Base-by-base conservation (phyloP, 2,888 invertebrate genomes). In the Nectonema munidae region DNA sequence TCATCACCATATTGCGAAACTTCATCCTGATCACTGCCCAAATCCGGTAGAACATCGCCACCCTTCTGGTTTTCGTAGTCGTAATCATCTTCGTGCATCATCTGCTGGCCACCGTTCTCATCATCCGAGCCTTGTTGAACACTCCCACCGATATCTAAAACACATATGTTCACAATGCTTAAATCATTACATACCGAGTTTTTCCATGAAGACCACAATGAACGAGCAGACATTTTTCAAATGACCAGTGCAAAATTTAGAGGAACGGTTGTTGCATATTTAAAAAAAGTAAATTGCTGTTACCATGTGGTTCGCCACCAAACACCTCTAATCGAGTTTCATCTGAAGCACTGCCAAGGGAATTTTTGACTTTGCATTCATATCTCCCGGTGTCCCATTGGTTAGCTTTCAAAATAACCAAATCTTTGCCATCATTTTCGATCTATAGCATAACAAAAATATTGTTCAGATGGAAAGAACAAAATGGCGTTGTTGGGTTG, bases 351-450 rank as follows among this genome's bases (percentile, higher is more conserved):
- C 9, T 34, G 9, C 11, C 14, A 5, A 34, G 14, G 5, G 17
- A 6, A 19, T 34, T 34, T 4, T 5, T 14, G 6, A 20, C 19
- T 19, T 15, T 16, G 35, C 35, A 34, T 34, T 34, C 35, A 14
- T 34, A 34, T 34, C 20, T 20, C 18, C 9, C 35, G 4, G 9
- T 20, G 19, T 34, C 35, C 35, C 35, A 34, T 34, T 34, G 17
- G 20, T 34, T 34, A 19, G 35, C 17, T 18, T 20, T 20, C 5
- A 20, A 6, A 11, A 34, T 34, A 25, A 25, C 9, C 25, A 6
- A 25, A 25, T 25, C 25, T n/a, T 25, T 25, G 25, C n/a, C 6
- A 9, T 25, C n/a, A 25, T 25, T 25, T 25, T 25, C n/a, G 6
- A 9, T 25, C 6, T 9, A 25, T 9, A 25, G n/a, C n/a, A 25